Conservation (phyloP, 2,888 invertebrate species). For the Tillus elongatus region DNA sequence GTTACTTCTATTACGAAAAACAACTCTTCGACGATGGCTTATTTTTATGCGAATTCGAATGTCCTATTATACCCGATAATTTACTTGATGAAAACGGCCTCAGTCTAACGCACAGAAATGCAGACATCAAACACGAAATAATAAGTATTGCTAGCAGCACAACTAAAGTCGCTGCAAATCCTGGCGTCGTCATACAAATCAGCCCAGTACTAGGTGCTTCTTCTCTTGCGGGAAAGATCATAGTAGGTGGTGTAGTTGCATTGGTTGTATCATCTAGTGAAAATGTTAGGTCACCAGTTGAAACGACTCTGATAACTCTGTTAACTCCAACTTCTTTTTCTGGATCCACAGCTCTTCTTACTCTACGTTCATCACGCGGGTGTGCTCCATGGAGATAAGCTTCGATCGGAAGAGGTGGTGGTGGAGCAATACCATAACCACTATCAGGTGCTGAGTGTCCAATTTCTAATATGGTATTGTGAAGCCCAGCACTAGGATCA, state of each 20-base stretch:
- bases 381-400: conserved; percentile 59
- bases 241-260: conserved; percentile 52
- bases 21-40: conserved; percentile 52
- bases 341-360: conserved; percentile 54
- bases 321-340: conserved; percentile 83
- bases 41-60: conserved; percentile 20
- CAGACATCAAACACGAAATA: conserved; percentile 77
- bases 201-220: conserved; percentile 47
- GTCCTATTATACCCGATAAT: conserved; percentile 19
- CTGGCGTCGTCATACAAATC: conserved; percentile 92
- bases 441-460: conserved; percentile 49
- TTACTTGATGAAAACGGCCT: conserved; percentile 55
- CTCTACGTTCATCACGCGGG: conserved; percentile 64
- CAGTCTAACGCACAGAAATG: conserved; percentile 73
- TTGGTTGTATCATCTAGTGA: conserved; percentile 59
- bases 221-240: conserved; percentile 62
- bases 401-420: conserved; percentile 50
- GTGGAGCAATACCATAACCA: conserved; percentile 61
- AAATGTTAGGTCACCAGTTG: conserved; percentile 83
- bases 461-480: conserved; percentile 47
- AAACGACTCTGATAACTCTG: conserved; percentile 81
- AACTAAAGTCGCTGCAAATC: conserved; percentile 78
- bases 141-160: conserved; percentile 73
- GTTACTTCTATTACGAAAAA: conserved; percentile 51
- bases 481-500: conserved; percentile 40